Conservation (phyloP, 2,113 vertebrate species). For the Gnathonemus echidnorhynchus region DNA sequence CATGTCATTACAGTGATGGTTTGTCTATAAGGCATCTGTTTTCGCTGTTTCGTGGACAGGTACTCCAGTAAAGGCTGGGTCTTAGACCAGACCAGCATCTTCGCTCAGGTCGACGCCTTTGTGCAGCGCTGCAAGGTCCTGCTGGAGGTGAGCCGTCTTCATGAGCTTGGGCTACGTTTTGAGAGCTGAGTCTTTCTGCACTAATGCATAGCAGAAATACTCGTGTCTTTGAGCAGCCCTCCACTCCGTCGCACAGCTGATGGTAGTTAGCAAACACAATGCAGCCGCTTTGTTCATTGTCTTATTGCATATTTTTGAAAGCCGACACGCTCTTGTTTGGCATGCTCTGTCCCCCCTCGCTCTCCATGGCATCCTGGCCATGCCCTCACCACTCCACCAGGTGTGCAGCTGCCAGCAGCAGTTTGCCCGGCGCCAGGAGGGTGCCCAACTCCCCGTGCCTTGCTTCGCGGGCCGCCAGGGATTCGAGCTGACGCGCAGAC, state of each 20-base stretch:
- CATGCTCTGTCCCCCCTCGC: background rate
- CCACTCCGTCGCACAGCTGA: background rate
- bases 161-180: background rate
- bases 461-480: conserved; percentile 63
- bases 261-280: background rate
- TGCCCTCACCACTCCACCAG: conserved; percentile 40
- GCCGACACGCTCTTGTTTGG: background rate
- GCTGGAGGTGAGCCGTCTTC: conserved; percentile 62
- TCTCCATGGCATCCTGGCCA: background rate
- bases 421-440: conserved; percentile 63
- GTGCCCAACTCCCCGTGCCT: conserved; percentile 53
- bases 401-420: conserved; percentile 78
- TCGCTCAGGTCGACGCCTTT: conserved; percentile 71
- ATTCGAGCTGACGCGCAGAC: conserved; percentile 54
- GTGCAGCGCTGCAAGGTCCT: conserved; percentile 74
- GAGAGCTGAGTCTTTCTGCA: background rate
- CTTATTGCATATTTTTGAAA: background rate
- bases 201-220: background rate
- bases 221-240: background rate
- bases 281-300: background rate
- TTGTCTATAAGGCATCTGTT: background rate
- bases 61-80: conserved; percentile 61
- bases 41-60: conserved; percentile 45
- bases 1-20: background rate
- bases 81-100: conserved; percentile 67